Conservation (phyloP, 2,113 vertebrate species). For the Pseudopodoces humilis region DNA sequence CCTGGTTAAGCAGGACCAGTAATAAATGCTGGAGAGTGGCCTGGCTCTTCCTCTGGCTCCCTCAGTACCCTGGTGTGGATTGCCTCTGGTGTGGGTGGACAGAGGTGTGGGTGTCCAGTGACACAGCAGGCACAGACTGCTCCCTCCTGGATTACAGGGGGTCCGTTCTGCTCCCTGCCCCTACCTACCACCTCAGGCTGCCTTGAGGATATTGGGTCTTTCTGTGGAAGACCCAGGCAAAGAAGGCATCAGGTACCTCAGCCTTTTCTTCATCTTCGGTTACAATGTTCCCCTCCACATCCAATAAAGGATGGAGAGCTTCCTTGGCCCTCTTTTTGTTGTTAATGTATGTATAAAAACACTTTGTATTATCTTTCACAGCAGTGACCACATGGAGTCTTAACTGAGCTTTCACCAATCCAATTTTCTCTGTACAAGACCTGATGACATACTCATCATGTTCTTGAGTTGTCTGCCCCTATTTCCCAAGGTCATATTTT, state of each 20-base stretch:
- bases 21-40: background rate
- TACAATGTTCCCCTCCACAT: background rate
- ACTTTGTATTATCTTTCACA: background rate
- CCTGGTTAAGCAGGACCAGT: background rate
- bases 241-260: background rate
- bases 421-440: background rate
- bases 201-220: fast-evolving
- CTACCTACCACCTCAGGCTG: background rate
- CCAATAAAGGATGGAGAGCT: background rate
- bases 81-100: no score
- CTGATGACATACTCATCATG: background rate
- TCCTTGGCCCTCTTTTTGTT: background rate
- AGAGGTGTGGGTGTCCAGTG: background rate
- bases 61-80: background rate
- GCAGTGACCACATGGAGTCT: fast-evolving
- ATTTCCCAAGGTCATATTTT: background rate
- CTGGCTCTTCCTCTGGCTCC: background rate
- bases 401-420: background rate
- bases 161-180: background rate
- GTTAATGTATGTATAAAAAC: background rate
- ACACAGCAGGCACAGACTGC: background rate
- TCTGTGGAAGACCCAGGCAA: background rate
- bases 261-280: background rate
- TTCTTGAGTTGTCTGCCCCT: background rate
- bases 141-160: background rate